These are phyloP conservation scores for Eumaeus atala DNA, from an alignment of 1,140 invertebrate species.

Conservation along the genomic window DNA sequence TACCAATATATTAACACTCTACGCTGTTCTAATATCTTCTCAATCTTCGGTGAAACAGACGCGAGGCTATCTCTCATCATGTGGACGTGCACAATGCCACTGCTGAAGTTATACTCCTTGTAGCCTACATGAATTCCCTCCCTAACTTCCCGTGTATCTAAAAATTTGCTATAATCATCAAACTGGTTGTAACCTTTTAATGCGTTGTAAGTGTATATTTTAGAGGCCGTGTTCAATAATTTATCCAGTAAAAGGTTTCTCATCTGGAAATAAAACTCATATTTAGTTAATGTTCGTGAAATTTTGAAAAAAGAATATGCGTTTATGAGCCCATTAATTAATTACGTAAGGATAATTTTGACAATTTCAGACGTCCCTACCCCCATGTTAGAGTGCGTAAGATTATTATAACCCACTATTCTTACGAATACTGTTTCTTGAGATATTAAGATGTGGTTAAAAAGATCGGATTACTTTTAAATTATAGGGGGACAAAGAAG, in stretches of 20 bases:
- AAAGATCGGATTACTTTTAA: too few species aligned
- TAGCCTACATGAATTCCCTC: conserved; percentile 70
- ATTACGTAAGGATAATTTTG: too few species aligned
- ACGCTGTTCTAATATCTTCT: conserved; percentile 41
- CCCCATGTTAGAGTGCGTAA: too few species aligned
- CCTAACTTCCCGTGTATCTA: conserved; percentile 22
- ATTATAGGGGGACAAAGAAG: too few species aligned
- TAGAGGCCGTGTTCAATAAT: conserved; percentile 30
- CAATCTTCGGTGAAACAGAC: conserved; percentile 30
- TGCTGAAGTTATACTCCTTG: conserved; percentile 43
- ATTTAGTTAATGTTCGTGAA: background rate
- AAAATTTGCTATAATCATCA: conserved; percentile 26
- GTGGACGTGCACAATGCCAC: conserved; percentile 23
- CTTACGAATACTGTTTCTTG: too few species aligned
- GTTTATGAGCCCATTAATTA: too few species aligned
- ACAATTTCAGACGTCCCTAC: too few species aligned
- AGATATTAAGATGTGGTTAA: too few species aligned
- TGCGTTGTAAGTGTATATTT: conserved; percentile 35
- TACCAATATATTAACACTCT: conserved; percentile 54
- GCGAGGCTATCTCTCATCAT: conserved; percentile 36
- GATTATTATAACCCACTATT: too few species aligned
- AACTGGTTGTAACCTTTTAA: conserved; percentile 28
- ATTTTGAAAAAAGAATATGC: background rate
- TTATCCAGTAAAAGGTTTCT: conserved; percentile 35
- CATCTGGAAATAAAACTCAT: conserved; percentile 34